Evolutionary conservation across 1,140 invertebrate genomes (phyloP), one percentile per base, ranked within the genome.

Genomic region (Microplitis mediator): DNA sequence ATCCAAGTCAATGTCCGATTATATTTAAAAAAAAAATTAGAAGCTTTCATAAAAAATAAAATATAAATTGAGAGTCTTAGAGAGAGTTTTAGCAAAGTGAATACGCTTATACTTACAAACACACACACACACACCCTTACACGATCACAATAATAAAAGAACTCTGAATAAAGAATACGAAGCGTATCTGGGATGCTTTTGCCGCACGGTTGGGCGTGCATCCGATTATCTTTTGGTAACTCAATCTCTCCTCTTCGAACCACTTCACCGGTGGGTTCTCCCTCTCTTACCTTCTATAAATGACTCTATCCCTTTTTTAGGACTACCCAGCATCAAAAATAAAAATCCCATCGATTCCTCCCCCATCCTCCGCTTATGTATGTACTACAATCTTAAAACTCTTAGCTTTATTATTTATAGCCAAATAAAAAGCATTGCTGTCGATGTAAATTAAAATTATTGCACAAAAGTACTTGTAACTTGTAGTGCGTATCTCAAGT

Each of bases 171-270:
- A 65, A 65, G 35, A 8, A 51, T 23, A 14, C 23, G 45, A 65
- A 50, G 68, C 76, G 75, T 76, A 80, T 79, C 74, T 79, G 76
- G 71, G 78, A 78, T 81, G 78, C 61, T 68, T 45, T 78, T 77
- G 67, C 77, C 58, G 72, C 39, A 71, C 78, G 76, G 75, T 79
- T 80, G 81, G 81, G 81, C 80, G 81, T 82, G 81, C 80, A 82
- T 79, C 77, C 79, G 80, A 82, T 82, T 82, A 82, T 80, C 81
- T 80, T 79, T 82, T 81, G 77, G 79, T 81, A 82, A 82, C 81
- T 82, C 80, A 82, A 82, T 82, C 81, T 81, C 61, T 74, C 69
- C 76, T 76, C 75, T 73, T 70, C 50, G 65, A 70, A 75, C 36
- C 62, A 60, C 69, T 56, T 69, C 58, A 58, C 36, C 23, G 50